Percentiles rank a stretch among this genome's conserved stretches.
These are phyloP conservation scores for Endotricha flammealis DNA, from an alignment of 2,888 invertebrate species.

Conservation along the genomic window DNA sequence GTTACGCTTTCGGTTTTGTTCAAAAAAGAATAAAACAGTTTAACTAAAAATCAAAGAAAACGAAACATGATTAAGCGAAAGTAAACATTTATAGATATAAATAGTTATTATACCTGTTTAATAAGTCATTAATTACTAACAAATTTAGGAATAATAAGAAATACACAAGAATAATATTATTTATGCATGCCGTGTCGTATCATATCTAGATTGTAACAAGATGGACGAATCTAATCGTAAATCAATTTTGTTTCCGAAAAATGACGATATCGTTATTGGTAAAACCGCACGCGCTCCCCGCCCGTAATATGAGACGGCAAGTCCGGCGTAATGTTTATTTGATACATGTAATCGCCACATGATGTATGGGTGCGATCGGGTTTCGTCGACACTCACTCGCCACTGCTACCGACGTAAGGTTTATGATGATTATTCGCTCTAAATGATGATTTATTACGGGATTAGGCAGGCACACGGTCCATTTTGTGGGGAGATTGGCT, in stretches of 20 bases:
- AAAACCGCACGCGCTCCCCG: slow-evolving; percentile 44
- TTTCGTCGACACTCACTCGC: slow-evolving; percentile 26
- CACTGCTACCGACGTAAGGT: slow-evolving; percentile 39
- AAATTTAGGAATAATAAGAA: too few relatives aligned
- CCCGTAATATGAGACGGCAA: slow-evolving; percentile 52
- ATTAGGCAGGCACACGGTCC: slow-evolving; percentile 66
- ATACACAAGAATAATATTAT: too few relatives aligned
- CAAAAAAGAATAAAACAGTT: too few relatives aligned
- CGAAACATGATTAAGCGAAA: too few relatives aligned
- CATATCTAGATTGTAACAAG: slow-evolving; percentile 27
- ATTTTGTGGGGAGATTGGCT: slow-evolving; percentile 64
- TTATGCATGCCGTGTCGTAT: too few relatives aligned
- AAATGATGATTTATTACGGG: slow-evolving; percentile 75
- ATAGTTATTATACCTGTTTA: too few relatives aligned
- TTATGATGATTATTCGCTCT: slow-evolving; percentile 73
- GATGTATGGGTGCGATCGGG: slow-evolving; percentile 61
- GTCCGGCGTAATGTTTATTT: slow-evolving; percentile 70
- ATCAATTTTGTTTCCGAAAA: slow-evolving; percentile 49
- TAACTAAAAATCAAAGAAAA: too few relatives aligned
- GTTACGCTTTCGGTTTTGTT: too few relatives aligned
- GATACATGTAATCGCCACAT: slow-evolving; percentile 72
- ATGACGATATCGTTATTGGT: slow-evolving; percentile 53
- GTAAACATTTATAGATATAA: too few relatives aligned
- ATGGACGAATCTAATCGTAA: slow-evolving; percentile 45
- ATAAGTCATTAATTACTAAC: too few relatives aligned